Evolutionary conservation across 2,797 vertebrate genomes (phyloP), one percentile per base, ranked within the genome.

Genomic region (Eospalax fontanierii): DNA sequence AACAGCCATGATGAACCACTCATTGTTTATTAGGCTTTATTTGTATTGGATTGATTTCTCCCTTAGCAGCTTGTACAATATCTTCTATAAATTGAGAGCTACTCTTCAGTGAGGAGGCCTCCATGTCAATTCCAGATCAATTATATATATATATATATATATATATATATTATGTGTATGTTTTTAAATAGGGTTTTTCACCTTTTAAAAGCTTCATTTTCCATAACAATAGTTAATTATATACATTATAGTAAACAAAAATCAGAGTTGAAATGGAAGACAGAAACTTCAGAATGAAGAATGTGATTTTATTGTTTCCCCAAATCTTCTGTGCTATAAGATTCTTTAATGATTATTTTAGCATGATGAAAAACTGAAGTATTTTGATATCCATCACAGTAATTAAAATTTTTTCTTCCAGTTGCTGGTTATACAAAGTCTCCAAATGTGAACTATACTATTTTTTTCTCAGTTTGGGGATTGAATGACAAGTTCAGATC

Each of bases 321-420:
- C 2, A 80, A 78, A 28, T 59, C 6, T 71, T 75, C 21, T 81
- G 18, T 80, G 2, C 4, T 89, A 19, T 85, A 57, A 40, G 71
- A 50, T 57, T 81, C 40, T 76, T 93, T 91, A 84, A 76, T 94
- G 14, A 83, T 87, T 10, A 65, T 14, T 12, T 66, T 78, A 24
- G 0, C 33, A 59, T 18, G 33, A 26, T 59, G 6, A 59, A 76
- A 89, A 95, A 88, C 57, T 38, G 54, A 59, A 59, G 2, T 54
- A 66, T 85, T 89, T 54, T 68, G 11, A 2, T 75, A 70, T 78
- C 2, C 28, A 3, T 86, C 38, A 83, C 7, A 28, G 19, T 10
- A 38, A 66, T 75, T 88, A 75, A 4, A 88, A 66, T 90, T 90
- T 43, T 46, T n/a, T 84, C 28, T 83, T n/a, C 73, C 2, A 38